Evolutionary conservation across 1,140 invertebrate species (phyloP).

Genomic region (Hyles euphorbiae): DNA sequence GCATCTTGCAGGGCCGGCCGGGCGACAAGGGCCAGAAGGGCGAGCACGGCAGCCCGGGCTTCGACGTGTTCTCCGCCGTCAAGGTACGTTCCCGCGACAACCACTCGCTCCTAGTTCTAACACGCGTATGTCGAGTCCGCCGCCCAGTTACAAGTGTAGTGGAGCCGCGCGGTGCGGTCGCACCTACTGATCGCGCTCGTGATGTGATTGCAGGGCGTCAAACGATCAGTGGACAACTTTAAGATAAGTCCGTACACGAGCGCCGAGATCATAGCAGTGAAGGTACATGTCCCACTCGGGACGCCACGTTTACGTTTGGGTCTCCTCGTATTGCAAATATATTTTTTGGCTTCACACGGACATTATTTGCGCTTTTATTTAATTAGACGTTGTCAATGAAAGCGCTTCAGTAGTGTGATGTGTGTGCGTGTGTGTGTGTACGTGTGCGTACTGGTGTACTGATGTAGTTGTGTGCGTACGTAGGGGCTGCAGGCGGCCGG

Average conservation of each 20-base stretch:
- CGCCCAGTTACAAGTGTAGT: no score
- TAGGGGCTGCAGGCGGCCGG: constrained; percentile 92
- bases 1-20: constrained; percentile 82
- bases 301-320: not conserved
- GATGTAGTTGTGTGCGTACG: constrained; percentile 18
- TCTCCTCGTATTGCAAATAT: not conserved
- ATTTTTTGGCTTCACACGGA: not conserved
- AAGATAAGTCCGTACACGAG: constrained; percentile 80
- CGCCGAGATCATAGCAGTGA: constrained; percentile 96
- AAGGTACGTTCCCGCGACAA: constrained; percentile 79
- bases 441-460: constrained; percentile 16
- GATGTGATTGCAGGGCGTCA: constrained; percentile 82
- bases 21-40: constrained; percentile 93
- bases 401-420: not conserved
- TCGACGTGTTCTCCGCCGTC: constrained; percentile 92
- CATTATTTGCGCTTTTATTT: constrained; percentile 7
- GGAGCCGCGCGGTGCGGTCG: not conserved
- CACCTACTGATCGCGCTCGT: not conserved
- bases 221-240: constrained; percentile 86
- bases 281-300: constrained; percentile 79
- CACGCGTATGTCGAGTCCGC: not conserved
- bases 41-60: constrained; percentile 89
- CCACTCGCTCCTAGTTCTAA: not conserved
- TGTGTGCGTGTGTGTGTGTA: constrained; percentile 28
- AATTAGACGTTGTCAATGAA: no score